Percentiles rank a stretch among this genome's conserved stretches.
Conservation (phyloP, 2,888 invertebrate species). For the Heteromurus nitidus region DNA sequence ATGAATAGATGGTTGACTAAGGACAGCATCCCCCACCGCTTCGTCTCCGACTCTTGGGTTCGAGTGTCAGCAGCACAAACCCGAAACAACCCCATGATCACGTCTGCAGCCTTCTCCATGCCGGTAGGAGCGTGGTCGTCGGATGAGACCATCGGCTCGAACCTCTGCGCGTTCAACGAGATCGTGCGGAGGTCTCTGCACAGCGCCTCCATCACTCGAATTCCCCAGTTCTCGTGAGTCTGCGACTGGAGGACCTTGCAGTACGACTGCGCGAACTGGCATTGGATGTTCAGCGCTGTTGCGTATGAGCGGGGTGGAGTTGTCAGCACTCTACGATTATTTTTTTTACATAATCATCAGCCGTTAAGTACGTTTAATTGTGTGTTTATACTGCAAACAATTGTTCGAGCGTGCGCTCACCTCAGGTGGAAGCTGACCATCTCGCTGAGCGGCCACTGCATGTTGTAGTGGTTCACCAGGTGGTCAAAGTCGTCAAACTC, state of each 20-base stretch:
- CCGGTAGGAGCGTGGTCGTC: conserved; percentile 75
- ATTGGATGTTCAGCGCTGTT: conserved; percentile 86
- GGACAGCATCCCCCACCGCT: conserved; percentile 96
- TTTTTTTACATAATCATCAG: conserved; percentile 2
- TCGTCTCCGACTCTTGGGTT: conserved; percentile 92
- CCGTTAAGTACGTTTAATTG: not conserved
- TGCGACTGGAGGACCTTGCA: conserved; percentile 89
- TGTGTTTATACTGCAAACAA: not conserved
- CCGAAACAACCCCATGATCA: conserved; percentile 93
- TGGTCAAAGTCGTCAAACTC: conserved; percentile 31
- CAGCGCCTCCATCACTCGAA: conserved; percentile 93
- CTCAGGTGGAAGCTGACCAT: conserved; percentile 85
- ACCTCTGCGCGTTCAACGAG: conserved; percentile 86
- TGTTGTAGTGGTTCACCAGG: conserved; percentile 76
- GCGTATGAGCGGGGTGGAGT: conserved; percentile 77
- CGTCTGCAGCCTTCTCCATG: conserved; percentile 85
- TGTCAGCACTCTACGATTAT: conserved; percentile 77
- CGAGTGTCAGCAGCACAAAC: conserved; percentile 96
- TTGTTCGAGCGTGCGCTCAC: conserved; percentile 75
- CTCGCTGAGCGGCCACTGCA: conserved; percentile 85
- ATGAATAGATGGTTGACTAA: conserved; percentile 98
- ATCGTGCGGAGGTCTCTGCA: conserved; percentile 92
- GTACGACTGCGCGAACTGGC: conserved; percentile 84
- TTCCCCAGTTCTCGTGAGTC: conserved; percentile 97
- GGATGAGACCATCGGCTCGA: conserved; percentile 75